A percentile compares a stretch with the other conserved stretches of the same genome.
Evolutionary conservation across 2,113 vertebrate genomes (phyloP).

Genomic region (Panthera uncia): DNA sequence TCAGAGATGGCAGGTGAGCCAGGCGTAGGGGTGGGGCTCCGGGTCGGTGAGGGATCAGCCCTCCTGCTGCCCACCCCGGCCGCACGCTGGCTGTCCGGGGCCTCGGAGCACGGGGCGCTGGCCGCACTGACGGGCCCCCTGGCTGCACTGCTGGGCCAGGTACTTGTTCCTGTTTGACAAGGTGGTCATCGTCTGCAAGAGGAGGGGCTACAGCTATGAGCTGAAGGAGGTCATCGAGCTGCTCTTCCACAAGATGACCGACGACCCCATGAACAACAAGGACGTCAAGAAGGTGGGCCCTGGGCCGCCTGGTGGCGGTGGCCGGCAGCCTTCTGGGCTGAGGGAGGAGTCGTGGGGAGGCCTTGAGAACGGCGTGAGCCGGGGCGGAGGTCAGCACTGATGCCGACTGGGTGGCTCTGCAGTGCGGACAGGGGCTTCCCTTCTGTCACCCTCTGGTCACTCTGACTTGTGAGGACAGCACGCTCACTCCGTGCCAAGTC

Average conservation of each 20-base stretch:
- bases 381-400: neutral
- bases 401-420: fast-evolving
- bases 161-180: slow-evolving; percentile 99
- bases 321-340: fast-evolving
- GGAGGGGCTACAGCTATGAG: slow-evolving; percentile 96
- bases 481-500: fast-evolving
- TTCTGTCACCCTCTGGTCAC: neutral
- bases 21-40: neutral
- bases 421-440: neutral
- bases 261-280: slow-evolving; percentile 97
- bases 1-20: fast-evolving
- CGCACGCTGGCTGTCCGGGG: fast-evolving
- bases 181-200: slow-evolving; percentile 98
- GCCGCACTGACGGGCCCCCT: fast-evolving
- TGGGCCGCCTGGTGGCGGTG: fast-evolving
- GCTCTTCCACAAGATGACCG: slow-evolving; percentile 95
- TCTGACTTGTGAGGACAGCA: neutral
- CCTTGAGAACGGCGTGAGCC: fast-evolving
- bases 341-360: fast-evolving
- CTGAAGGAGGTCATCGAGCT: slow-evolving; percentile 98
- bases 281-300: slow-evolving; percentile 95
- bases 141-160: slow-evolving; percentile 79
- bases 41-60: neutral
- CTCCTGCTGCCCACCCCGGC: neutral
- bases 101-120: fast-evolving